phyloP scores from a whole-genome alignment of 2,113 vertebrate species.

The Regulus satrapa region DNA sequence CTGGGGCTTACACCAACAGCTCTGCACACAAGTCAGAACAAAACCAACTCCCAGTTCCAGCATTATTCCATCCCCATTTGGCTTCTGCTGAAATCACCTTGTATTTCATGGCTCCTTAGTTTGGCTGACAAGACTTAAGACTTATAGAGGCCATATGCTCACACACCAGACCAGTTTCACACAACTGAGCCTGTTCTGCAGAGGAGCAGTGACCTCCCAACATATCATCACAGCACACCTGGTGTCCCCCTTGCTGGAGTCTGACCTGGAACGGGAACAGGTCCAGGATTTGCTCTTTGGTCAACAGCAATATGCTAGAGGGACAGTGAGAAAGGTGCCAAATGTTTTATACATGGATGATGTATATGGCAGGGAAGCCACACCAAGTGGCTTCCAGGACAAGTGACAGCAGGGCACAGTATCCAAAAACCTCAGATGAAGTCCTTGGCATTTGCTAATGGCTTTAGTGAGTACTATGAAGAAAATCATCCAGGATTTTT shows the following conservation, averaged over 20 bases:
- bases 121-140: background rate
- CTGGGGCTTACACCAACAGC: background rate
- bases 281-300: background rate
- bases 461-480: background rate
- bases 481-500: background rate
- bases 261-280: background rate
- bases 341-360: background rate
- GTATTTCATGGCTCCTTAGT: background rate
- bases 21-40: background rate
- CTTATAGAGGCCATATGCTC: background rate
- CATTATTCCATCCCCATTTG: background rate
- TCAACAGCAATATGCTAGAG: background rate
- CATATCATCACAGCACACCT: accelerated
- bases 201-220: background rate
- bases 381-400: background rate
- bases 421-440: background rate
- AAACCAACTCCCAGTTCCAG: background rate
- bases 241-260: background rate
- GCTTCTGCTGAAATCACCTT: background rate
- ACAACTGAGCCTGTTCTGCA: background rate
- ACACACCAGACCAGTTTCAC: background rate
- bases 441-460: background rate
- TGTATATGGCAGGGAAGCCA: background rate
- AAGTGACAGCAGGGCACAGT: background rate
- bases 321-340: accelerated